Base-by-base conservation (phyloP, 2,113 vertebrate species). In the Megaptera novaeangliae region DNA sequence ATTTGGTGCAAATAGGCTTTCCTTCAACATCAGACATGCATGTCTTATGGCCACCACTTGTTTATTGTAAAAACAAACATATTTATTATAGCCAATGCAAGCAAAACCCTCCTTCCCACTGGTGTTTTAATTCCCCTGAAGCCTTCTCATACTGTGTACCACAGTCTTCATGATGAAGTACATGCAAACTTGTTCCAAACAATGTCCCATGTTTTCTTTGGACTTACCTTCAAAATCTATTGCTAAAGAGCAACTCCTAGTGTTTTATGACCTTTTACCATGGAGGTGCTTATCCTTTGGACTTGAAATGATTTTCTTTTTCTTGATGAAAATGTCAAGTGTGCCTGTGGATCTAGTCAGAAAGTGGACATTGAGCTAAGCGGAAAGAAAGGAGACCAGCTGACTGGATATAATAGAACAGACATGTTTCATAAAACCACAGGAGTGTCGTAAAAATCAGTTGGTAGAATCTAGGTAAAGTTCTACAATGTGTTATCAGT, bases 171-270 rank as follows among this genome's bases (percentile, higher is more conserved):
- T 97, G 98, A 98, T 98, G 97, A 98, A 98, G 97, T 97, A 85
- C 44, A 94, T 44, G 13, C 69, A 72, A 92, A 66, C 91, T 97
- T 82, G 49, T 98, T 98, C 98, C 97, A 98, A 98, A 97, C 95
- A 94, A 96, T 96, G 97, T 96, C 98, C 96, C 96, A 49, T 96
- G 94, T 96, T 97, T 90, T 25, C 98, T 98, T 98, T 98, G 98
- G 98, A 98, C 90, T 95, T 95, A 18, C 52, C 95, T 98, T 97
- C 96, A 98, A 98, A 25, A 84, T 96, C 83, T 97, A 88, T 98
- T 98, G 97, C 98, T 98, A 98, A 98, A 98, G 97, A 98, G 97
- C 93, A 98, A 97, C 98, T 98, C 97, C 84, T 96, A 94, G 80
- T 1, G 25, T 95, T 98, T 97, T 92, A 85, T 97, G 92, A 97